Evolutionary conservation across 2,113 vertebrate genomes (phyloP).

Genomic region (Stegastes partitus): DNA sequence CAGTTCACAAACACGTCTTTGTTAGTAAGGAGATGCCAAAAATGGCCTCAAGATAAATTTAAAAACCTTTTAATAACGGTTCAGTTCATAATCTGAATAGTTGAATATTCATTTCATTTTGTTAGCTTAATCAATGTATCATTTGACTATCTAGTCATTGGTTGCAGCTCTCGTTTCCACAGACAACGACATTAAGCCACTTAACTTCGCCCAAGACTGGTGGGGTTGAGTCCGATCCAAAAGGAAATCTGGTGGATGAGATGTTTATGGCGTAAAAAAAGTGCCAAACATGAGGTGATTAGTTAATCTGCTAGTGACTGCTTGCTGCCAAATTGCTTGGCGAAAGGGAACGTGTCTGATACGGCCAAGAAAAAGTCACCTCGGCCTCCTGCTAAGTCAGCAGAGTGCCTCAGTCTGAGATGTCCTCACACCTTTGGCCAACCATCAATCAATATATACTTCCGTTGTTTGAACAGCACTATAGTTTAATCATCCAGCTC

Average conservation of each 20-base stretch:
- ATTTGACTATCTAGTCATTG: too few relatives aligned
- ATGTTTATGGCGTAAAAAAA: conserved; percentile 33
- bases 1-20: too few relatives aligned
- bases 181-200: conserved; percentile 18
- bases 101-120: too few relatives aligned
- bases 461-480: conserved; percentile 50
- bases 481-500: conserved; percentile 56
- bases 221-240: conserved; percentile 17
- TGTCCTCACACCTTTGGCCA: conserved; percentile 55
- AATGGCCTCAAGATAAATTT: too few relatives aligned
- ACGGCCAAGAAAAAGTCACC: conserved; percentile 69
- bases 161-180: neutral
- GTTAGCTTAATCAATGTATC: too few relatives aligned
- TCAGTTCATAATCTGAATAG: too few relatives aligned
- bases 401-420: conserved; percentile 26
- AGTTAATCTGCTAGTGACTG: conserved; percentile 40
- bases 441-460: conserved; percentile 64
- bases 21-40: too few relatives aligned
- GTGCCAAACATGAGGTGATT: conserved; percentile 56
- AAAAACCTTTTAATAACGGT: too few relatives aligned
- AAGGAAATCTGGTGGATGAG: conserved; percentile 22
- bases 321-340: conserved; percentile 51
- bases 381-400: conserved; percentile 45
- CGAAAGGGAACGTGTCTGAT: neutral
- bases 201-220: conserved; percentile 30